Base-by-base conservation (phyloP, 2,113 vertebrate genomes). In the Anguilla japonica region DNA sequence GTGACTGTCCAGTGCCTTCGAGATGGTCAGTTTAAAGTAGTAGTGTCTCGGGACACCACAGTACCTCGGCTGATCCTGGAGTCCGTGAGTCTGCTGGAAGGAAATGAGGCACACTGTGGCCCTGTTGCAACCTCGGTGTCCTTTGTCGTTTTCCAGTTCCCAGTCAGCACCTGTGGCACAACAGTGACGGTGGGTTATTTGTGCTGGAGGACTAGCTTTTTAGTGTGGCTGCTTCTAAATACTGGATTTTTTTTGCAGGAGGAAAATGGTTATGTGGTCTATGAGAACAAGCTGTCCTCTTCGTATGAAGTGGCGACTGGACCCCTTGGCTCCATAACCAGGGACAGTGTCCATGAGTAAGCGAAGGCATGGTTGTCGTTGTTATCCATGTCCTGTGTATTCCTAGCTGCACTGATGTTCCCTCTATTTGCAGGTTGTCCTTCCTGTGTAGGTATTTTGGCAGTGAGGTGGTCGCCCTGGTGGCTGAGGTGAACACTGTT, bases 401-500 rank as follows among this genome's bases (percentile, higher is more conserved):
- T 41, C 11, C 39, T 39, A 39, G 13, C 40, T 81, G 26, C 26
- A 22, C 20, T 26, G 63, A 41, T 0, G 39, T 41, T 13, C 11
- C 15, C 3, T 41, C 26, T 84, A 88, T 90, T 87, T 75, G 43
- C 85, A 93, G 91, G 8, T 67, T 95, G 41, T 0, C 90, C 14
- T 92, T 96, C 88, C 91, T 93, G 89, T 93, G 92, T 87, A 88
- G 88, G 56, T 96, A 94, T 88, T 86, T 2, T 0, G 90, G 88
- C 22, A 87, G 79, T 0, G 67, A 89, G 43, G 34, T 93, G 87
- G 81, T 92, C 88, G 81, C 89, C 43, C 0, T 95, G 81, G 22
- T 91, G 56, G 26, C 85, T 3, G 90, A 93, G 22, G 86, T 93
- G 18, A 26, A 88, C 0, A 79, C 67, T 0, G 0, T 86, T 22